Evolutionary conservation across 2,113 vertebrate genomes (phyloP).

Genomic region (Bufo bufo): DNA sequence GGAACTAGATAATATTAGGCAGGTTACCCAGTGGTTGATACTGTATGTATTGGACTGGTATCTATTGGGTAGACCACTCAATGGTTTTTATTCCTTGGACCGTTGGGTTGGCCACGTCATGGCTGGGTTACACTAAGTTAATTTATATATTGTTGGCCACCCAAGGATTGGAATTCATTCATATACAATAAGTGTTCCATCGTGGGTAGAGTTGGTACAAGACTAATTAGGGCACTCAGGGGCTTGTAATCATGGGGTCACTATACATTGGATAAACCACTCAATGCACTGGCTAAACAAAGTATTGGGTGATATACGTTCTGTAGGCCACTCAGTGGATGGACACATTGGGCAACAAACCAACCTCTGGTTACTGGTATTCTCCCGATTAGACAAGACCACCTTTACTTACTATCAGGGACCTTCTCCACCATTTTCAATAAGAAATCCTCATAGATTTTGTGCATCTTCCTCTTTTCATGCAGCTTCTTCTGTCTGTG

Average conservation of each 20-base stretch:
- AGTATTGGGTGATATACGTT: not conserved
- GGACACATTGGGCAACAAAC: not conserved
- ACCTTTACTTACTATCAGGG: conserved; percentile 67
- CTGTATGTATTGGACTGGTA: too few relatives aligned
- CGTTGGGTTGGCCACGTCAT: too few relatives aligned
- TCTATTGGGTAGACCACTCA: too few relatives aligned
- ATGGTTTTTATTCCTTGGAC: too few relatives aligned
- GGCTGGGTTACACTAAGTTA: too few relatives aligned
- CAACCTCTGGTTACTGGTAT: not conserved
- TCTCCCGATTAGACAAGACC: not conserved
- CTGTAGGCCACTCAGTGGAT: not conserved
- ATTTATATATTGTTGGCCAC: too few relatives aligned
- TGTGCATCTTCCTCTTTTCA: conserved; percentile 68
- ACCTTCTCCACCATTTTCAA: conserved; percentile 71
- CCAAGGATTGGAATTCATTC: too few relatives aligned
- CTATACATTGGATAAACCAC: not conserved
- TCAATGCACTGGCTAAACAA: not conserved
- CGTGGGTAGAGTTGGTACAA: too few relatives aligned
- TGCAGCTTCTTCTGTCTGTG: conserved; percentile 71
- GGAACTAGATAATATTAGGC: too few relatives aligned
- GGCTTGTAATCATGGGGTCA: not conserved
- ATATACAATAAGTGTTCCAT: too few relatives aligned
- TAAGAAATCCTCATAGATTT: conserved; percentile 74
- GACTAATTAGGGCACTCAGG: too few relatives aligned
- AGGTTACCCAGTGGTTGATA: too few relatives aligned